phyloP scores from a whole-genome alignment of 2,797 vertebrate species.

The Takifugu rubripes region DNA sequence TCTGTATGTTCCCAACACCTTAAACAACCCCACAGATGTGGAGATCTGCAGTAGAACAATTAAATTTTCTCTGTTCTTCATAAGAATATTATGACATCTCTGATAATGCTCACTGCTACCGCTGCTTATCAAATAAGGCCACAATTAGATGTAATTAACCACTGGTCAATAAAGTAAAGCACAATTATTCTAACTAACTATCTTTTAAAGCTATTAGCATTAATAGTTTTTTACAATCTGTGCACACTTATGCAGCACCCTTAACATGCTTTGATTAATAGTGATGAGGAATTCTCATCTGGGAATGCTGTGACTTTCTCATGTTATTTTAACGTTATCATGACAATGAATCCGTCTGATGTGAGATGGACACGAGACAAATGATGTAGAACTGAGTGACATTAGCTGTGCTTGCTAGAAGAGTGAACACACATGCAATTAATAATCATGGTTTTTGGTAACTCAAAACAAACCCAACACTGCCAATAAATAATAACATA shows the following conservation, averaged over 20 bases:
- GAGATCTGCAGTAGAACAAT: too few species aligned
- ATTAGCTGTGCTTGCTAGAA: conserved; percentile 29
- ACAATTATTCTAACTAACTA: too few species aligned
- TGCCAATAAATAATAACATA: too few species aligned
- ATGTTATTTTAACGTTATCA: conserved; percentile 10
- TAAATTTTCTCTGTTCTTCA: too few species aligned
- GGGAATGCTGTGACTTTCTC: conserved; percentile 40
- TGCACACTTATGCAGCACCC: conserved; percentile 14
- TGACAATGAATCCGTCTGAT: conserved; percentile 20
- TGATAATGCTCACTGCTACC: too few species aligned
- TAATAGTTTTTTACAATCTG: too few species aligned
- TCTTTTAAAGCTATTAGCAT: too few species aligned
- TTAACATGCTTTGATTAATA: conserved; percentile 52
- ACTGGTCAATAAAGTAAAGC: too few species aligned
- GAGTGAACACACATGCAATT: conserved; percentile 23
- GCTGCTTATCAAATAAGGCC: too few species aligned
- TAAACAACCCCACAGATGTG: background rate
- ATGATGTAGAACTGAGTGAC: conserved; percentile 19
- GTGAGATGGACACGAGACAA: conserved; percentile 19
- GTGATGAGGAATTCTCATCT: conserved; percentile 33
- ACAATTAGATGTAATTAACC: too few species aligned
- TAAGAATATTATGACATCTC: too few species aligned
- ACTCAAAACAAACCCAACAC: too few species aligned
- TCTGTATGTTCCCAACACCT: background rate
- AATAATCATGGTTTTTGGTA: conserved; percentile 7